Conservation (phyloP, 1,140 invertebrate species). For the Trypoxylus dichotomus region DNA sequence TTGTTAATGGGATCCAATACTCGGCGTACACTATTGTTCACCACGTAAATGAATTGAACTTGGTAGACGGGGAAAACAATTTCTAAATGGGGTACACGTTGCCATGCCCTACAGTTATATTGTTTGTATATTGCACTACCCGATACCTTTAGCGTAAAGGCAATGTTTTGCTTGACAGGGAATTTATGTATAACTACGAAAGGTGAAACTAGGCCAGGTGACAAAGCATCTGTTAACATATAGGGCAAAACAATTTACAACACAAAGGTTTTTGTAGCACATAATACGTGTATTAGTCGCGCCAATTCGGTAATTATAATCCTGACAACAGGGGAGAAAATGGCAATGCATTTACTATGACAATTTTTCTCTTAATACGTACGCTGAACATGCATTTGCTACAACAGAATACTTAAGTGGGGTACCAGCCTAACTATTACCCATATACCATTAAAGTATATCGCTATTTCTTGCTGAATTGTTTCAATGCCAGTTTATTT, state of each 20-base stretch:
- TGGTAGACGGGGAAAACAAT: conserved; percentile 1
- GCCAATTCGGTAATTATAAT: too few relatives aligned
- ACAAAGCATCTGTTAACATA: background rate
- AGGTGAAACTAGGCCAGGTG: background rate
- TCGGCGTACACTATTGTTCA: conserved; percentile 60
- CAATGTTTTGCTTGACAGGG: background rate
- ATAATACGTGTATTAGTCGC: too few relatives aligned
- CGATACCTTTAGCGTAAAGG: background rate
- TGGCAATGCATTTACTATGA: too few relatives aligned
- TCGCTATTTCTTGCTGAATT: too few relatives aligned
- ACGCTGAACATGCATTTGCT: too few relatives aligned
- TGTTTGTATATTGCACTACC: background rate
- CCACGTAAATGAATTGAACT: background rate
- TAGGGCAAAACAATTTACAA: background rate
- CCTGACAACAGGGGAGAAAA: too few relatives aligned
- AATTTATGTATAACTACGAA: background rate
- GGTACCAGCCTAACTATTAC: too few relatives aligned
- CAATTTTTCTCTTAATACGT: too few relatives aligned
- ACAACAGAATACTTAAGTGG: too few relatives aligned
- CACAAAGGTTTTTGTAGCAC: background rate
- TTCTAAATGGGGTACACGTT: background rate
- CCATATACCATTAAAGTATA: too few relatives aligned
- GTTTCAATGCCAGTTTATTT: too few relatives aligned
- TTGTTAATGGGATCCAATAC: conserved; percentile 66
- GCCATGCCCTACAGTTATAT: background rate